These are phyloP conservation scores for Periphyllus acericola DNA, from an alignment of 2,888 invertebrate genomes.

Conservation along the genomic window DNA sequence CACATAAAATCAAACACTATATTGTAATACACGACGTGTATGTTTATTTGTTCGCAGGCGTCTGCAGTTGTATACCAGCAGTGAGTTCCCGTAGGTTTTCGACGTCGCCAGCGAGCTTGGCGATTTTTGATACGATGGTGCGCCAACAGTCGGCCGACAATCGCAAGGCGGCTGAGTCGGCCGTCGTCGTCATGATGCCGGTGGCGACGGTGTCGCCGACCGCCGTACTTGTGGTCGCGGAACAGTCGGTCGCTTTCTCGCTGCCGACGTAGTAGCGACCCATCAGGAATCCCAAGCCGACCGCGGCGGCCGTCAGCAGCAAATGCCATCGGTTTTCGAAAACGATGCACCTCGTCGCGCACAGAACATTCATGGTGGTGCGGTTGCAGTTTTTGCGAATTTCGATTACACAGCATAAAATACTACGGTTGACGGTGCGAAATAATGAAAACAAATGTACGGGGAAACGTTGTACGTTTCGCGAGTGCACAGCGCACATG, in stretches of 20 bases:
- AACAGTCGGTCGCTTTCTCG: no score
- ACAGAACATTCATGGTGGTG: neutral
- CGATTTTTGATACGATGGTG: neutral
- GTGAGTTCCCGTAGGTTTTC: neutral
- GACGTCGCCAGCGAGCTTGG: neutral
- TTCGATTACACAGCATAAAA: no score
- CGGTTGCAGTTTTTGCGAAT: no score
- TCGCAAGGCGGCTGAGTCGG: neutral
- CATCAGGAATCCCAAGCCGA: neutral
- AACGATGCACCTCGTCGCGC: neutral
- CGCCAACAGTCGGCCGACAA: neutral
- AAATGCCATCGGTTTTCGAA: slow-evolving; percentile 5
- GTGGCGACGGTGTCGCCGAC: no score
- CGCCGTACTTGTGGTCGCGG: neutral
- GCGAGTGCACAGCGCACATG: no score
- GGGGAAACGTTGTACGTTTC: no score
- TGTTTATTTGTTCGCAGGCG: neutral
- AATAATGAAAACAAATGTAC: no score
- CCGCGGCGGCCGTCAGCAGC: neutral
- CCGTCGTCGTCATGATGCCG: neutral
- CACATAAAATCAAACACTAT: no score
- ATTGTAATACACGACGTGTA: no score
- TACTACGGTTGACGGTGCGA: no score
- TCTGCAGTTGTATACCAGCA: neutral
- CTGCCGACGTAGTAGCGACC: neutral